These are phyloP conservation scores for Linnaemya vulpina DNA, from an alignment of 2,888 invertebrate species.

Conservation along the genomic window DNA sequence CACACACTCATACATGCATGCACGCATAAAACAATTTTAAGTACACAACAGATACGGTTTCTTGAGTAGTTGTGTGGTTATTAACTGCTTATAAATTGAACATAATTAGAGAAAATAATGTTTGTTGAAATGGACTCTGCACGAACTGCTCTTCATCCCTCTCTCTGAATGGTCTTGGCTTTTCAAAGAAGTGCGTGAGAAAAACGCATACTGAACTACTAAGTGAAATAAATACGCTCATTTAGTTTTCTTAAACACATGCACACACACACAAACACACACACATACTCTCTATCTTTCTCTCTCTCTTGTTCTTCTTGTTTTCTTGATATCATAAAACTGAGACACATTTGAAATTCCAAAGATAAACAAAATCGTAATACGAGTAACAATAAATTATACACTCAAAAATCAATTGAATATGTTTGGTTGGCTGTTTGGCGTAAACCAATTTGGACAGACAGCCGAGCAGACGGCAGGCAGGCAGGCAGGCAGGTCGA, in stretches of 20 bases:
- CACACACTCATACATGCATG: not conserved
- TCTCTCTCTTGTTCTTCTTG: not conserved
- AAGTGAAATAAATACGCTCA: not conserved
- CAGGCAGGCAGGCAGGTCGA: too few species aligned
- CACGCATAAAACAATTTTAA: too few species aligned
- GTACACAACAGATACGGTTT: not conserved
- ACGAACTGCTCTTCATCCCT: constrained; percentile 4
- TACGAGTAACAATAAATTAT: constrained; percentile 43
- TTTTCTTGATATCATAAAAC: constrained; percentile 11
- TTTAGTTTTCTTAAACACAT: too few species aligned
- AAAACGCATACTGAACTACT: constrained; percentile 15
- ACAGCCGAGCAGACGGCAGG: not conserved
- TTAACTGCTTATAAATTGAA: constrained; percentile 41
- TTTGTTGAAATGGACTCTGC: constrained; percentile 9
- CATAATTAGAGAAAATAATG: constrained; percentile 38
- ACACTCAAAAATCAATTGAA: constrained; percentile 35
- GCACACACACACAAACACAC: not conserved
- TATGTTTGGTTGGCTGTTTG: not conserved
- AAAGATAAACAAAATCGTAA: constrained; percentile 12
- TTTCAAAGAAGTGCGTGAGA: constrained; percentile 44
- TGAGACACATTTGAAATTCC: constrained; percentile 36
- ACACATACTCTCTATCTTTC: not conserved
- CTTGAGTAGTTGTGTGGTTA: constrained; percentile 6
- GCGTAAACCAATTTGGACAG: constrained; percentile 5
- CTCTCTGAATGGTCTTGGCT: not conserved